Evolutionary conservation across 2,797 vertebrate genomes (phyloP), one percentile per base, ranked within the genome.

Genomic region (Chloroceryle amazona): DNA sequence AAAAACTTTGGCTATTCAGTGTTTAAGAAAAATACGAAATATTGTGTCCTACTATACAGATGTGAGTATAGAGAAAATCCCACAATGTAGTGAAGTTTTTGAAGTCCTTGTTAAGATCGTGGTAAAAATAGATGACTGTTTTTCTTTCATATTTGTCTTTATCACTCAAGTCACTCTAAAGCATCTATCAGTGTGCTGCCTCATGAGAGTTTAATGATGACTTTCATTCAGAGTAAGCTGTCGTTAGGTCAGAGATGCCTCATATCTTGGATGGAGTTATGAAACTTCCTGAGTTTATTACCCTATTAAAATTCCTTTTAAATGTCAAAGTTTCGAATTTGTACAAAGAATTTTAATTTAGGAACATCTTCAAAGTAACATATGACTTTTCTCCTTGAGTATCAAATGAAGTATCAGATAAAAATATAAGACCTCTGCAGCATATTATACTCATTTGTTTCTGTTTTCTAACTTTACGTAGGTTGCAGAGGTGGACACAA

Each of bases 311-410:
- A 90, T 92, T 97, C 21, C 65, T 82, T 97, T 96, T 90, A 97
- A 96, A 97, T 97, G 96, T 96, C 96, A 94, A 79, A 61, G 57
- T 90, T 97, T 93, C 90, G 95, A 91, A 96, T 86, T 90, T 84
- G 71, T 90, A 63, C 85, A 82, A 75, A 75, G 68, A 89, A 92
- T 93, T 73, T 94, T 96, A 95, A 96, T 86, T 92, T 97, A 95
- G 95, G 86, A 92, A 63, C 54, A 71, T 96, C 66, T 93, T 84
- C 85, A 47, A 10, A 82, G 73, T 70, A 41, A 67, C 60, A 66
- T 25, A 57, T 63, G 44, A 46, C 74, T 95, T 91, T 91, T 65
- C 65, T 94, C 61, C 78, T 93, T 86, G 66, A 94, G 74, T 55
- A 63, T 68, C 37, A 54, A 72, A 55, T 96, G 63, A 81, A 95